phyloP scores from a whole-genome alignment of 2,113 vertebrate species.

The Macquaria australasica region DNA sequence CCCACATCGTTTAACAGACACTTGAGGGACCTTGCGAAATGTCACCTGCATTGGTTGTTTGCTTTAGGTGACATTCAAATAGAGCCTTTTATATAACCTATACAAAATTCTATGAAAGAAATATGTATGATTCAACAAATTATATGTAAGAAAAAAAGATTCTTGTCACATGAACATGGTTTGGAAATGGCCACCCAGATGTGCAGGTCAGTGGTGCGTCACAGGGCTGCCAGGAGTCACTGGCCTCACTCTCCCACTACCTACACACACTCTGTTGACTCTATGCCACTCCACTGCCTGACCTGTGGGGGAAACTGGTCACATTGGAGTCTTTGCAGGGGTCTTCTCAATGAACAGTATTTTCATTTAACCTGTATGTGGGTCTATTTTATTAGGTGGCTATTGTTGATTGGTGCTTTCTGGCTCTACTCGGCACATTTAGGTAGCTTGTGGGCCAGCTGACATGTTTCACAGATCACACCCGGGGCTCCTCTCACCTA shows the following conservation, averaged over 20 bases:
- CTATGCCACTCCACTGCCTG: slow-evolving; percentile 37
- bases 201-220: slow-evolving; percentile 29
- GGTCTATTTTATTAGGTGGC: slow-evolving; percentile 57
- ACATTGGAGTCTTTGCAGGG: slow-evolving; percentile 11
- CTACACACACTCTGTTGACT: slow-evolving; percentile 29
- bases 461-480: slow-evolving; percentile 29
- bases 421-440: slow-evolving; percentile 60
- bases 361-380: slow-evolving; percentile 45
- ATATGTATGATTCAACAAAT: slow-evolving; percentile 71
- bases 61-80: slow-evolving; percentile 76
- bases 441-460: slow-evolving; percentile 44
- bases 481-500: slow-evolving; percentile 35
- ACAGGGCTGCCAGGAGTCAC: slow-evolving; percentile 46
- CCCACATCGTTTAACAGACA: slow-evolving; percentile 49
- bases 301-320: neutral
- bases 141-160: slow-evolving; percentile 55
- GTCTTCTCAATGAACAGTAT: slow-evolving; percentile 42
- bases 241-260: slow-evolving; percentile 47
- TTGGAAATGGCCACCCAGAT: slow-evolving; percentile 30
- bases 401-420: slow-evolving; percentile 64
- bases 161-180: slow-evolving; percentile 49
- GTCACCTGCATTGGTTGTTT: slow-evolving; percentile 76
- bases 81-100: slow-evolving; percentile 82
- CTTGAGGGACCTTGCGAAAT: slow-evolving; percentile 65
- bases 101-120: slow-evolving; percentile 77